These are phyloP conservation scores for Drosophila meridiana DNA, from an alignment of 2,888 invertebrate genomes.

Conservation along the genomic window DNA sequence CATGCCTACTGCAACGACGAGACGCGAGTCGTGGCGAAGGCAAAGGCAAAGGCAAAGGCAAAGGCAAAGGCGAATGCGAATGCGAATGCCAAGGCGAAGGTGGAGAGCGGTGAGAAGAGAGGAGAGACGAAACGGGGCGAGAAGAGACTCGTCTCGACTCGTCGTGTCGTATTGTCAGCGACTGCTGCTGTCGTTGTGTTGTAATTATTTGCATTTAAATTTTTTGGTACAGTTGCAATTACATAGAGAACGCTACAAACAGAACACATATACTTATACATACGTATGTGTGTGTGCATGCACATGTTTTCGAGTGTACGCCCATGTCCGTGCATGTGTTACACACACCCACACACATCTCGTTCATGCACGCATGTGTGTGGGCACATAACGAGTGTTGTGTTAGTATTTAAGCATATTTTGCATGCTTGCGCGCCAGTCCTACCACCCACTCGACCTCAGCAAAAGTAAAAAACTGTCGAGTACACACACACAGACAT, in stretches of 20 bases:
- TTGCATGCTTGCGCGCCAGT: conserved; percentile 9
- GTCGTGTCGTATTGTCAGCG: conserved; percentile 2
- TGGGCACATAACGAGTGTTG: not conserved
- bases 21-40: not conserved
- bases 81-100: too few species aligned
- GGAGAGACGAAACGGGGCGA: not conserved
- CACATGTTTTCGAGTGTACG: not conserved
- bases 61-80: too few species aligned
- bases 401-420: conserved; percentile 19
- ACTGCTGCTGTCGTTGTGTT: not conserved
- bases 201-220: conserved; percentile 52
- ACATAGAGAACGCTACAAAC: not conserved
- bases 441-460: conserved; percentile 41
- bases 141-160: not conserved
- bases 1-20: conserved; percentile 38
- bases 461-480: conserved; percentile 22
- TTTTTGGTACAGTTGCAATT: conserved; percentile 43
- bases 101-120: too few species aligned
- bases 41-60: too few species aligned
- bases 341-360: not conserved
- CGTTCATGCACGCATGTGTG: not conserved
- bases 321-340: not conserved
- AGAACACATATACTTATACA: too few species aligned
- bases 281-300: not conserved
- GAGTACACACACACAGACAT: not conserved